Evolutionary conservation across 2,888 invertebrate species (phyloP).

Genomic region (Dugesia japonica): DNA sequence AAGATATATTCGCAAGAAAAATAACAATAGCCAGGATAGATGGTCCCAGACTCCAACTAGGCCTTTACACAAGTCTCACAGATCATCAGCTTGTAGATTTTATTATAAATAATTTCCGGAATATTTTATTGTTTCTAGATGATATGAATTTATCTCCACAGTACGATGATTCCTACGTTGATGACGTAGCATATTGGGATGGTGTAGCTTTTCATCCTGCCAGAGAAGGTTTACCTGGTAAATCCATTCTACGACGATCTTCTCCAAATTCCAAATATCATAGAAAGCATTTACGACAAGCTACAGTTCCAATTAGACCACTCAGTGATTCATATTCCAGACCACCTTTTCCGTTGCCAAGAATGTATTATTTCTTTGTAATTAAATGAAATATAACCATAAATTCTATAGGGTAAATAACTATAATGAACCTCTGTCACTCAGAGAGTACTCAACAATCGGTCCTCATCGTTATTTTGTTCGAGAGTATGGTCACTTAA

Average conservation of each 20-base stretch:
- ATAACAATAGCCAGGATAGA: background rate
- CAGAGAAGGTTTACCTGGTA: background rate
- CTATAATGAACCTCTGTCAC: background rate
- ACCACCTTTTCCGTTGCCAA: background rate
- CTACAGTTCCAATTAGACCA: background rate
- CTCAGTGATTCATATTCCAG: background rate
- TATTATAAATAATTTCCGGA: no score
- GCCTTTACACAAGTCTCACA: background rate
- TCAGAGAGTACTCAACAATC: background rate
- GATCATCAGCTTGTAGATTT: background rate
- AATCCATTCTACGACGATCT: conserved; percentile 11
- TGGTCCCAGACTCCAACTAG: background rate
- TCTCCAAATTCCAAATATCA: background rate
- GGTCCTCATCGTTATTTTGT: conserved; percentile 9
- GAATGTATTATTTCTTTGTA: no score
- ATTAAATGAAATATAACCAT: no score
- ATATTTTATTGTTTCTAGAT: no score
- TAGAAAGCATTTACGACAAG: background rate
- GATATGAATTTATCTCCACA: background rate
- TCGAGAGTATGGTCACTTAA: background rate
- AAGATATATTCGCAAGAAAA: background rate
- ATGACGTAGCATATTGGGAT: conserved; percentile 23
- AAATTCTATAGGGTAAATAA: background rate
- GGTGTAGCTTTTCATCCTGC: conserved; percentile 5
- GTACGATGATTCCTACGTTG: background rate